phyloP scores from a whole-genome alignment of 2,113 vertebrate genomes.

The Mus spicilegus region DNA sequence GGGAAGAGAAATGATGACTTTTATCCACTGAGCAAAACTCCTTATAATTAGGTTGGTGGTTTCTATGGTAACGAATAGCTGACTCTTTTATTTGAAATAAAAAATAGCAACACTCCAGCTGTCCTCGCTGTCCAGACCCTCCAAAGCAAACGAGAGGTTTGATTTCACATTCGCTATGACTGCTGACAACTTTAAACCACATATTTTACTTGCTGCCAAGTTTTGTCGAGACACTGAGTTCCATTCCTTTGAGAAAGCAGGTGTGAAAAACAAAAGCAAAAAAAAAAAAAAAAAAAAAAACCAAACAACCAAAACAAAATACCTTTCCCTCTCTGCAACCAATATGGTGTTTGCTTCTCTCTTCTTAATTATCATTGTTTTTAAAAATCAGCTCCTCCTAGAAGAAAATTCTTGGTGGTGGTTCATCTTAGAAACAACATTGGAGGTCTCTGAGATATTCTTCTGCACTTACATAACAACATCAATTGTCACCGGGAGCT shows the following conservation, averaged over 20 bases:
- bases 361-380: slow-evolving; percentile 38
- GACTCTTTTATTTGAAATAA: slow-evolving; percentile 86
- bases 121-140: slow-evolving; percentile 69
- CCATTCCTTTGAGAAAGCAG: slow-evolving; percentile 69
- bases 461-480: background rate
- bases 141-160: slow-evolving; percentile 48
- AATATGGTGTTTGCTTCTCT: slow-evolving; percentile 6
- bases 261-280: slow-evolving; percentile 71
- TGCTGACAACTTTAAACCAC: background rate
- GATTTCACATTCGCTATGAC: slow-evolving; percentile 61
- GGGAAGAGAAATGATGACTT: slow-evolving; percentile 82
- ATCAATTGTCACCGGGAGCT: background rate
- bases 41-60: slow-evolving; percentile 90
- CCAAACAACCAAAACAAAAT: slow-evolving; percentile 66
- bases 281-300: slow-evolving; percentile 62
- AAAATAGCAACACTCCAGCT: slow-evolving; percentile 86
- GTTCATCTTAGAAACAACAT: background rate
- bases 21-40: slow-evolving; percentile 87
- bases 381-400: background rate
- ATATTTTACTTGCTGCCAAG: slow-evolving; percentile 55
- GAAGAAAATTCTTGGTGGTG: background rate
- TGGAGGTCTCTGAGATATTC: background rate
- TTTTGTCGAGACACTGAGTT: slow-evolving; percentile 57
- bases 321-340: background rate
- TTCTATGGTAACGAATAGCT: slow-evolving; percentile 87